Conservation (phyloP, 1,140 invertebrate species). For the Zaprionus nigranus region DNA sequence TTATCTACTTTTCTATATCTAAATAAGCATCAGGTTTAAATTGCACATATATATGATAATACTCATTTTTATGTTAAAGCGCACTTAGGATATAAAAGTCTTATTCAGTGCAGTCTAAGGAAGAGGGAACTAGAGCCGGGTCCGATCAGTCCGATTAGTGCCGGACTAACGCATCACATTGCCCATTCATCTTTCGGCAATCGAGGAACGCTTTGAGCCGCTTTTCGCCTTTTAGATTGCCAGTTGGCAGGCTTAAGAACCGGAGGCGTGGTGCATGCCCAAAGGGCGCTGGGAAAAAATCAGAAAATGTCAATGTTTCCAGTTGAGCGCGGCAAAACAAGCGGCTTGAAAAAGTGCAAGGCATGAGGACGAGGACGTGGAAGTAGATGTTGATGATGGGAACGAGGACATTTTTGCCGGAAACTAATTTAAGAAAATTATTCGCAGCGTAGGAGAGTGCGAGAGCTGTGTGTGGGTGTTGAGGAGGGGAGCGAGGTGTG, state of each 20-base stretch:
- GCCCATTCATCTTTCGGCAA: conserved; percentile 31
- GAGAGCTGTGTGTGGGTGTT: not conserved
- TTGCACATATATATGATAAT: too few relatives aligned
- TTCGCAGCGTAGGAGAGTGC: too few relatives aligned
- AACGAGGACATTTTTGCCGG: conserved; percentile 57
- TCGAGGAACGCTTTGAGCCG: conserved; percentile 27
- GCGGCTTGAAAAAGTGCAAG: conserved; percentile 50
- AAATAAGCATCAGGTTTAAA: too few relatives aligned
- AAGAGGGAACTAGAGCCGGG: too few relatives aligned
- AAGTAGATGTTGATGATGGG: not conserved
- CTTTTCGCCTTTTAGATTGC: conserved; percentile 29
- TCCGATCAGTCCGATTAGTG: conserved; percentile 40
- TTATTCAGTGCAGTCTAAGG: too few relatives aligned
- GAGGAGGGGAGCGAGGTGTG: not conserved
- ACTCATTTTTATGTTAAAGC: too few relatives aligned
- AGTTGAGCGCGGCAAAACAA: conserved; percentile 72
- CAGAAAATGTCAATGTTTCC: conserved; percentile 73
- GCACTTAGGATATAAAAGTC: too few relatives aligned
- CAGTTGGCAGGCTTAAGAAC: conserved; percentile 18
- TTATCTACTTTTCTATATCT: too few relatives aligned
- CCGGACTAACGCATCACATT: conserved; percentile 34
- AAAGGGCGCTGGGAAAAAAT: conserved; percentile 38
- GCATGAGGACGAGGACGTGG: not conserved
- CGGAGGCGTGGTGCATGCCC: conserved; percentile 13
- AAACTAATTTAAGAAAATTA: conserved; percentile 78